A percentile compares a stretch with the other conserved stretches of the same genome.
Evolutionary conservation across 2,888 invertebrate genomes (phyloP).

Genomic region (Lagria hirta): DNA sequence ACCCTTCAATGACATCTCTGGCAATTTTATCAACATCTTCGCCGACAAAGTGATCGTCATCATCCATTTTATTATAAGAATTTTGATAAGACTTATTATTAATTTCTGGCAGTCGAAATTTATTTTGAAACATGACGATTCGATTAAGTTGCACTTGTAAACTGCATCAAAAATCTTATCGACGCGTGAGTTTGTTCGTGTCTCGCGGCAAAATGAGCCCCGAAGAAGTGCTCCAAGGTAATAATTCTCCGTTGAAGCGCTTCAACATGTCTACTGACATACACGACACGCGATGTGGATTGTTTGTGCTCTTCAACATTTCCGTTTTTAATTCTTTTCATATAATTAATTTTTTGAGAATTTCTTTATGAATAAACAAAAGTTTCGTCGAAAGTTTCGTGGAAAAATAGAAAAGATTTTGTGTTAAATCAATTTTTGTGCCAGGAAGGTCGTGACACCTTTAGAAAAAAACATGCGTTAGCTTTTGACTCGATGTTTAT

Average conservation of each 20-base stretch:
- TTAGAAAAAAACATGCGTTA: constrained; percentile 14
- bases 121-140: constrained; percentile 12
- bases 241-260: constrained; percentile 21
- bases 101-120: constrained; percentile 13
- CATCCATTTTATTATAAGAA: constrained; percentile 43
- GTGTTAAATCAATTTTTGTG: constrained; percentile 29
- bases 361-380: too few relatives aligned
- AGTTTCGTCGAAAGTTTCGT: too few relatives aligned
- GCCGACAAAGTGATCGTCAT: constrained; percentile 62
- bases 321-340: constrained; percentile 3
- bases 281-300: constrained; percentile 27
- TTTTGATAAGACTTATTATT: constrained; percentile 30
- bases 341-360: too few relatives aligned
- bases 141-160: constrained; percentile 11
- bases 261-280: constrained; percentile 15
- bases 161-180: too few relatives aligned
- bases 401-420: constrained; percentile 14
- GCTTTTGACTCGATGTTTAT: too few relatives aligned
- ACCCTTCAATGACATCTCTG: constrained; percentile 72
- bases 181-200: constrained; percentile 13
- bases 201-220: constrained; percentile 18
- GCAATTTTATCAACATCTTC: constrained; percentile 77
- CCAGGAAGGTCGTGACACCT: constrained; percentile 28
- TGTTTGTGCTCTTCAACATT: constrained; percentile 7
- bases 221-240: constrained; percentile 20